phyloP scores from a whole-genome alignment of 2,797 vertebrate species.

The Mionectes olivaceus region DNA sequence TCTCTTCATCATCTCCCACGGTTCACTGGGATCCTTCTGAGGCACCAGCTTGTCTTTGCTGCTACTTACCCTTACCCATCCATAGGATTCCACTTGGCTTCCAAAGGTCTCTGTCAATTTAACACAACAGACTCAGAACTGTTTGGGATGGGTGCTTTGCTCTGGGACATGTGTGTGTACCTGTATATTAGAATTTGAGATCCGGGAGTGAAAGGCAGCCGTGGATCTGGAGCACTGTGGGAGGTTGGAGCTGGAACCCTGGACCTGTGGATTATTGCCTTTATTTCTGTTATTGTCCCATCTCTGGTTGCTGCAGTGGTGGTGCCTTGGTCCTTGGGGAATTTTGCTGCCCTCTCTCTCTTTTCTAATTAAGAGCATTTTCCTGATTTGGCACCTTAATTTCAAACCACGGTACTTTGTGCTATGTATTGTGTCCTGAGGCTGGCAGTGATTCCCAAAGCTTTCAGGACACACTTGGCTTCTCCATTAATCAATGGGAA shows the following conservation, averaged over 20 bases:
- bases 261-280: neutral
- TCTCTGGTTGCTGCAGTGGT: neutral
- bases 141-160: neutral
- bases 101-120: neutral
- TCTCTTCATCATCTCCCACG: constrained; percentile 4
- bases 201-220: neutral
- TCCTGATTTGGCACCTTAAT: neutral
- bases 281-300: neutral
- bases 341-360: neutral
- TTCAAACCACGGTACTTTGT: neutral
- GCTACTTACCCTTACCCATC: neutral
- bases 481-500: neutral
- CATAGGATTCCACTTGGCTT: neutral
- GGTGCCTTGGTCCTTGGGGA: neutral
- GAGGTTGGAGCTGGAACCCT: neutral
- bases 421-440: neutral
- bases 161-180: neutral
- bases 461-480: neutral
- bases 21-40: neutral
- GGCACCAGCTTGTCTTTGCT: neutral
- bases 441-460: neutral
- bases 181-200: neutral
- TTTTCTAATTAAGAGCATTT: neutral
- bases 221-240: neutral
- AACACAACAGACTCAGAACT: neutral